These are phyloP conservation scores for Cartodere bifasciata DNA, from an alignment of 2,888 invertebrate genomes.

Conservation along the genomic window DNA sequence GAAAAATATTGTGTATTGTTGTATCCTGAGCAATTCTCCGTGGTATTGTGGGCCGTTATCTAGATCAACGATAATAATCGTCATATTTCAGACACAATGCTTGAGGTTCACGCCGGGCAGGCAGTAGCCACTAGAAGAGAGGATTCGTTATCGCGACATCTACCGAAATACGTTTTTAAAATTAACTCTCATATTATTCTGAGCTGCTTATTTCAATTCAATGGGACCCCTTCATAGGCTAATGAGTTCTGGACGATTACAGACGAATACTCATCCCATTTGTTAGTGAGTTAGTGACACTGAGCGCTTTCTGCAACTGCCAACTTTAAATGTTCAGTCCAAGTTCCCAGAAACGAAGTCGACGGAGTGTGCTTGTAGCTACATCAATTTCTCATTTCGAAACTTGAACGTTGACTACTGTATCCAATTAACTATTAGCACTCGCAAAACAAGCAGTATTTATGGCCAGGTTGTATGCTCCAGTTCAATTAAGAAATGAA, in stretches of 20 bases:
- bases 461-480: too few species aligned
- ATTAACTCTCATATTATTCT: constrained; percentile 30
- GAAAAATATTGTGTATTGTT: neutral
- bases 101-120: constrained; percentile 29
- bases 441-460: too few species aligned
- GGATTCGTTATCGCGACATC: constrained; percentile 24
- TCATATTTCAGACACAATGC: constrained; percentile 34
- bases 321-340: too few species aligned
- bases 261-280: constrained; percentile 29
- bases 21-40: neutral
- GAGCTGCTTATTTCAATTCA: too few species aligned
- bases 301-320: constrained; percentile 14
- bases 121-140: constrained; percentile 21
- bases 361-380: constrained; percentile 1
- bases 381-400: constrained; percentile 1
- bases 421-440: too few species aligned
- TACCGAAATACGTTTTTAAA: constrained; percentile 33
- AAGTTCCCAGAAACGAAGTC: neutral
- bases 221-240: constrained; percentile 32
- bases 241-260: constrained; percentile 34
- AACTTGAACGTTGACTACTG: too few species aligned
- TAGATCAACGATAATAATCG: constrained; percentile 33
- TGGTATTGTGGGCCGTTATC: constrained; percentile 21
- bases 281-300: constrained; percentile 30
- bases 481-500: too few species aligned